A percentile compares a stretch with the other conserved stretches of the same genome.
Evolutionary conservation across 2,113 vertebrate species (phyloP).

Genomic region (Sinocyclocheilus anshuiensis): DNA sequence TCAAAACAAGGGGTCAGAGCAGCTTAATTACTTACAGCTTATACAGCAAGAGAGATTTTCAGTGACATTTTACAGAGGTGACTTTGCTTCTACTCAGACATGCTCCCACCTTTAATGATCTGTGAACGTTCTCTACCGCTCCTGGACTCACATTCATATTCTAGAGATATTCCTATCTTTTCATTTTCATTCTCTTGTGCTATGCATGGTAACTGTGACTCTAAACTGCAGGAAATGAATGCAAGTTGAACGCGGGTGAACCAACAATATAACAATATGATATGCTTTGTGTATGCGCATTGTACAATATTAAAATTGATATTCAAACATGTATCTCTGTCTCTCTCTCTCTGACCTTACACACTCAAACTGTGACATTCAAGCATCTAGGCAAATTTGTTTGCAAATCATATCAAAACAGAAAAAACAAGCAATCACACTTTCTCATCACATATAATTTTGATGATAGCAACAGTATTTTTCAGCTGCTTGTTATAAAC

Average conservation of each 20-base stretch:
- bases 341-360: background rate
- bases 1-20: background rate
- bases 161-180: background rate
- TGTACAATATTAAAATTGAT: background rate
- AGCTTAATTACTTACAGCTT: background rate
- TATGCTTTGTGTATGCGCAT: background rate
- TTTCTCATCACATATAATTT: background rate
- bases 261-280: background rate
- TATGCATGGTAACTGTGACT: background rate
- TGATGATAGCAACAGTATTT: background rate
- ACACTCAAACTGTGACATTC: background rate
- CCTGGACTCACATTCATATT: background rate
- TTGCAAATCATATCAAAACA: background rate
- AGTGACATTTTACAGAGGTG: conserved; percentile 16
- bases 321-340: background rate
- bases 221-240: background rate
- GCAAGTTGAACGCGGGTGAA: background rate
- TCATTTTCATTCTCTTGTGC: background rate
- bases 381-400: background rate
- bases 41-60: background rate
- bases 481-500: background rate
- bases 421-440: background rate
- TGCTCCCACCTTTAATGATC: background rate
- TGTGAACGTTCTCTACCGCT: background rate
- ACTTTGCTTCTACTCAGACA: background rate